A percentile compares a stretch with the other conserved stretches of the same genome.
Conservation (phyloP, 1,140 invertebrate genomes). For the Asbolus verrucosus region DNA sequence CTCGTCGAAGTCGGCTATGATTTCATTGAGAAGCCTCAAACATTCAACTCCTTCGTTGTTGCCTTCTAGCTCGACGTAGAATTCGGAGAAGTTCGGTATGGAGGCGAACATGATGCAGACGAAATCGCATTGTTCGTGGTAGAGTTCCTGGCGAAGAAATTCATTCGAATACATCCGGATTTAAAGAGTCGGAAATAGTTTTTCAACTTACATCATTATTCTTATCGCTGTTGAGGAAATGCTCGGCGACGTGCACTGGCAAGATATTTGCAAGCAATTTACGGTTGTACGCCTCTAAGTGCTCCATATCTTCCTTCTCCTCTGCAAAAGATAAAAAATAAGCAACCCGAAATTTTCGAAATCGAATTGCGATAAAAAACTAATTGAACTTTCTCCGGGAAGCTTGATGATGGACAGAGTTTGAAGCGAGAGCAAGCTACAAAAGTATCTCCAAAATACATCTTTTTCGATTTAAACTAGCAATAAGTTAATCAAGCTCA, state of each 20-base stretch:
- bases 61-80: constrained; percentile 94
- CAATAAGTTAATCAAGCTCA: no score
- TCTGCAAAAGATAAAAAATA: constrained; percentile 70
- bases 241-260: constrained; percentile 93
- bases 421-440: no score
- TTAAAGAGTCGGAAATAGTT: constrained; percentile 7
- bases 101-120: constrained; percentile 97
- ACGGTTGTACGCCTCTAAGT: constrained; percentile 92
- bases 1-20: constrained; percentile 97
- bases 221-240: constrained; percentile 88
- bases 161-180: no score
- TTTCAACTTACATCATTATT: constrained; percentile 79
- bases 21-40: constrained; percentile 93
- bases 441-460: no score
- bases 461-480: no score
- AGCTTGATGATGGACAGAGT: neutral
- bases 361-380: neutral
- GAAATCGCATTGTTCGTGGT: constrained; percentile 94
- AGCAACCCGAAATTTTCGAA: constrained; percentile 1
- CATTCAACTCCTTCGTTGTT: constrained; percentile 97
- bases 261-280: constrained; percentile 95
- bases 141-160: constrained; percentile 88
- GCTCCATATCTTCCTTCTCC: constrained; percentile 95
- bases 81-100: constrained; percentile 97
- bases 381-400: neutral